phyloP scores from a whole-genome alignment of 2,888 invertebrate species.

The Drosophila pseudotakahashii region DNA sequence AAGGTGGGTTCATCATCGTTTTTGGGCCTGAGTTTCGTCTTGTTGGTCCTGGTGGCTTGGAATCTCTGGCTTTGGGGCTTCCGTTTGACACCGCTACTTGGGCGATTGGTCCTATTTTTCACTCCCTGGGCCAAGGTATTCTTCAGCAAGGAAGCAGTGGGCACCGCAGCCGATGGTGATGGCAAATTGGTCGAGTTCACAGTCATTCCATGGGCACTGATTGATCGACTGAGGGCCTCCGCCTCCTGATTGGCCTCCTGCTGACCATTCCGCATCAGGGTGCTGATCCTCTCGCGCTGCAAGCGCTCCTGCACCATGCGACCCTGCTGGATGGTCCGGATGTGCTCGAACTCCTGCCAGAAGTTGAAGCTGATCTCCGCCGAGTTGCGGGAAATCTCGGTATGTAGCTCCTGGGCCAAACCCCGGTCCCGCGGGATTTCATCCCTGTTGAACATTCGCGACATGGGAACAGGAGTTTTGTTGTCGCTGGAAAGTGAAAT shows the following conservation, averaged over 20 bases:
- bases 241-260: conserved; percentile 51
- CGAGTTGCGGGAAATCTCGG: conserved; percentile 51
- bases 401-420: conserved; percentile 34
- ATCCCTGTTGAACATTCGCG: conserved; percentile 5
- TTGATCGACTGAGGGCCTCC: conserved; percentile 59
- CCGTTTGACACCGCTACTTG: background rate
- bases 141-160: conserved; percentile 10
- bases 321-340: conserved; percentile 50
- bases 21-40: background rate
- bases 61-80: conserved; percentile 1
- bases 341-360: conserved; percentile 66
- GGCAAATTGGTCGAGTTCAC: conserved; percentile 18
- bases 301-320: conserved; percentile 46
- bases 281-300: conserved; percentile 43
- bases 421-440: conserved; percentile 40
- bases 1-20: background rate
- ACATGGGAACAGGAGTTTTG: conserved; percentile 32
- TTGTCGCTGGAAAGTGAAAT: background rate
- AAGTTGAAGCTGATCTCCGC: conserved; percentile 48
- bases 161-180: background rate
- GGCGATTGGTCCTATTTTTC: background rate
- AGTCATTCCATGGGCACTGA: conserved; percentile 46
- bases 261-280: conserved; percentile 46
- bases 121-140: conserved; percentile 1
- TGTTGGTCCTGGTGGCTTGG: background rate